These are phyloP conservation scores for Staurois parvus DNA, from an alignment of 2,797 vertebrate species.

Conservation along the genomic window DNA sequence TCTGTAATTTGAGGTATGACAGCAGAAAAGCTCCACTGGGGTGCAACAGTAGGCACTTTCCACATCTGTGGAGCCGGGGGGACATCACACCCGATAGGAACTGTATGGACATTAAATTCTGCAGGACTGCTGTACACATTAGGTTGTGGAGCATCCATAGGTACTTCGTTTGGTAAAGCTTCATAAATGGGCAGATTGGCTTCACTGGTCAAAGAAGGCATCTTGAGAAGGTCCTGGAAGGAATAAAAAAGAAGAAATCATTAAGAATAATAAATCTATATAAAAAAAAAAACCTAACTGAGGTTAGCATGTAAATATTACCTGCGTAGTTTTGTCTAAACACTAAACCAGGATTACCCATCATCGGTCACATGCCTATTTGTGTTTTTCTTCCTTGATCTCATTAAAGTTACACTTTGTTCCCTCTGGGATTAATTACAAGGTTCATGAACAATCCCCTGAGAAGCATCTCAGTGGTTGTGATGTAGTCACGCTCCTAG, in stretches of 20 bases:
- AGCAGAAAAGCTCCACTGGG: slow-evolving; percentile 36
- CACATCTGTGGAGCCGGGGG: slow-evolving; percentile 16
- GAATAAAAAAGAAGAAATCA: background rate
- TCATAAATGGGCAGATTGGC: slow-evolving; percentile 4
- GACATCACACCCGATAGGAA: background rate
- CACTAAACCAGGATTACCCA: background rate
- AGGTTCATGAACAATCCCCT: background rate
- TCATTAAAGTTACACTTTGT: background rate
- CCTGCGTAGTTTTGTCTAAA: background rate
- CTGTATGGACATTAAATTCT: background rate
- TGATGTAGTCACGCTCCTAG: background rate
- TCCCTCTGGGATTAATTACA: slow-evolving; percentile 20
- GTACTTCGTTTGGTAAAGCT: background rate
- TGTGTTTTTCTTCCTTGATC: background rate
- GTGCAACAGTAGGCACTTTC: slow-evolving; percentile 36
- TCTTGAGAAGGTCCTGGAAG: background rate
- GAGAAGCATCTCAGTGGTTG: background rate
- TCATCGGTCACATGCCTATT: background rate
- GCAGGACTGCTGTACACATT: background rate
- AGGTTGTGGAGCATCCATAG: background rate
- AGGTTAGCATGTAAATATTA: background rate
- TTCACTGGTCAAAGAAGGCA: background rate
- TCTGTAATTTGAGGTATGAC: slow-evolving; percentile 25
- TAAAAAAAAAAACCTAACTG: background rate
- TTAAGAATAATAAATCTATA: background rate